phyloP scores from a whole-genome alignment of 2,888 invertebrate genomes.

The Andrena camellia region DNA sequence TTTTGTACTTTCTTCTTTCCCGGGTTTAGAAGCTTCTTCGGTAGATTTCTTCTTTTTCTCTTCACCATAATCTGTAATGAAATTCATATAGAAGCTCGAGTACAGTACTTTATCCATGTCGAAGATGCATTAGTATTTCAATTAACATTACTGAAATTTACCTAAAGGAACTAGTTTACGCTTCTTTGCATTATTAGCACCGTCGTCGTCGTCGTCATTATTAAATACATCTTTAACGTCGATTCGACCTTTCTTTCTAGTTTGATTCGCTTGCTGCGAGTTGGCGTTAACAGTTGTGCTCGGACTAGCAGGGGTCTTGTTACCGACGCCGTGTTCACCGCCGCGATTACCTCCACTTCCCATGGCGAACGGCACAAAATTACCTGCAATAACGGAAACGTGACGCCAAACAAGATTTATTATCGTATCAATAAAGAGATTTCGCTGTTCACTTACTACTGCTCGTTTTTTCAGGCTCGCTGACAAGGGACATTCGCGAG shows the following conservation, averaged over 20 bases:
- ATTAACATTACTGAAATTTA: conserved; percentile 77
- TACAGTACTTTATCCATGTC: background rate
- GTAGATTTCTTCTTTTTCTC: conserved; percentile 86
- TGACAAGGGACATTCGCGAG: conserved; percentile 83
- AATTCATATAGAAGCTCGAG: background rate
- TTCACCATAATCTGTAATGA: conserved; percentile 87
- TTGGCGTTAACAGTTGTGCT: conserved; percentile 72
- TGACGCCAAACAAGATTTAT: background rate
- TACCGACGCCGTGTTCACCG: conserved; percentile 80
- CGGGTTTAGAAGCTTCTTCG: conserved; percentile 84
- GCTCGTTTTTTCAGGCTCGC: conserved; percentile 83
- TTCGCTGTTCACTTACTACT: conserved; percentile 74
- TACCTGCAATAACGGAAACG: conserved; percentile 72
- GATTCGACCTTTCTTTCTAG: conserved; percentile 89
- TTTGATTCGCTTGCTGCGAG: conserved; percentile 79
- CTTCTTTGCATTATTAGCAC: conserved; percentile 87
- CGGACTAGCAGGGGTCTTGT: conserved; percentile 83
- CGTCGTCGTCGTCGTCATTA: conserved; percentile 92
- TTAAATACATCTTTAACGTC: conserved; percentile 95
- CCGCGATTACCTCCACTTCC: conserved; percentile 79
- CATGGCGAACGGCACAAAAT: conserved; percentile 84
- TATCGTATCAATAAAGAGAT: background rate
- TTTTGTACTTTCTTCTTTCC: conserved; percentile 89
- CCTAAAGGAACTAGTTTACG: conserved; percentile 92
- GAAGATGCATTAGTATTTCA: background rate